Conservation (phyloP, 2,888 invertebrate species). For the Exocentrus adspersus region DNA sequence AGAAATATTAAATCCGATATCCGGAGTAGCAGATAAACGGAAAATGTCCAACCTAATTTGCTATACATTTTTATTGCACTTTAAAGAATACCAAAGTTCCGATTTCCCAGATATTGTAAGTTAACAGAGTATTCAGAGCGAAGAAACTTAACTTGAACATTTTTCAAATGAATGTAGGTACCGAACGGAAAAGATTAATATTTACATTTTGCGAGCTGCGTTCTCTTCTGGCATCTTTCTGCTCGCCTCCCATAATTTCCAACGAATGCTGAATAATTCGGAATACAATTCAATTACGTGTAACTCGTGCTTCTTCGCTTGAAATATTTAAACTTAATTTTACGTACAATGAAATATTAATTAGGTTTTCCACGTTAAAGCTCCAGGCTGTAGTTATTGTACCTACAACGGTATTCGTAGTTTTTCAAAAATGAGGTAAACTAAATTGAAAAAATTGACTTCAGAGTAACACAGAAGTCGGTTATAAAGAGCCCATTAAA, state of each 20-base stretch:
- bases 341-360: constrained; percentile 5
- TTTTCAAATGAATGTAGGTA: constrained; percentile 24
- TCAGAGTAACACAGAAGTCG: too few species aligned
- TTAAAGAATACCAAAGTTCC: constrained; percentile 26
- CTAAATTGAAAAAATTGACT: too few species aligned
- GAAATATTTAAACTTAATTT: constrained; percentile 15
- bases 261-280: constrained; percentile 30
- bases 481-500: too few species aligned
- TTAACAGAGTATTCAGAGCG: constrained; percentile 18
- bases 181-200: constrained; percentile 26
- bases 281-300: constrained; percentile 29
- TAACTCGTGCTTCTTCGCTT: constrained; percentile 2
- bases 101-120: constrained; percentile 21
- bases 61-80: constrained; percentile 32
- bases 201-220: constrained; percentile 14
- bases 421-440: too few species aligned
- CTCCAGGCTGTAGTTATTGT: background rate
- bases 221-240: constrained; percentile 18
- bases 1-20: background rate
- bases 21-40: background rate
- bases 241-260: constrained; percentile 20
- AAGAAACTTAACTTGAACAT: constrained; percentile 23
- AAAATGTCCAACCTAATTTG: constrained; percentile 26
- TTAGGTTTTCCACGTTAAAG: background rate
- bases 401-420: too few species aligned